Evolutionary conservation across 2,797 vertebrate genomes (phyloP), one percentile per base, ranked within the genome.

Genomic region (Lepus townsendii): DNA sequence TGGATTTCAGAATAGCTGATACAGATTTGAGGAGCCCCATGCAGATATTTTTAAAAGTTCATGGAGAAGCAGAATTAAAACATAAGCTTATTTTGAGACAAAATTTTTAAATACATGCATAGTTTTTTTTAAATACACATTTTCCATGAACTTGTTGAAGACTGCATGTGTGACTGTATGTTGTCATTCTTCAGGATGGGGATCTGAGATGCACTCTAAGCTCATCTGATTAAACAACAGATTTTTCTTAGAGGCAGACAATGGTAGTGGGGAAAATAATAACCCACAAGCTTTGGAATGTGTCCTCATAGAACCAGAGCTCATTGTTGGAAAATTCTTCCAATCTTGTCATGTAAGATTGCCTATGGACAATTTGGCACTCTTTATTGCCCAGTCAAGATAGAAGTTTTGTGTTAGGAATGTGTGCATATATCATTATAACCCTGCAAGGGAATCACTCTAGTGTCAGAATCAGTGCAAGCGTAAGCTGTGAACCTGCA

Each of bases 271-370:
- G 76, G 66, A 52, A 2, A 69, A 80, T 68, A 16, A 76, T 82
- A 63, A 63, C 60, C 22, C 60, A 52, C 0, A 14, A 86, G 63
- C n/a, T 66, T 17, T 75, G 60, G 88, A 73, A 87, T 13, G 1
- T 11, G 8, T 57, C 54, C 54, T 57, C 54, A 57, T 27, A 76
- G n/a, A 80, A 30, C 63, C 12, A 35, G 75, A 88, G 14, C 13
- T 57, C 17, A 52, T 83, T 47, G 68, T 54, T 30, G 54, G 78
- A 85, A 83, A 93, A 12, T 76, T 20, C 13, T 91, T 84, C 83
- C 24, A 47, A 27, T 87, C 26, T 76, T 38, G 12, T 72, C 26
- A 50, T 13, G 50, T 32, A 42, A 91, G 93, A 79, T 83, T 26
- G 14, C 14, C 62, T 72, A 65, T 17, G 50, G 62, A 73, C 47